Evolutionary conservation across 92 coral and sea anemone genomes (phyloP).

Genomic region (Umimayanthus kanabou): DNA sequence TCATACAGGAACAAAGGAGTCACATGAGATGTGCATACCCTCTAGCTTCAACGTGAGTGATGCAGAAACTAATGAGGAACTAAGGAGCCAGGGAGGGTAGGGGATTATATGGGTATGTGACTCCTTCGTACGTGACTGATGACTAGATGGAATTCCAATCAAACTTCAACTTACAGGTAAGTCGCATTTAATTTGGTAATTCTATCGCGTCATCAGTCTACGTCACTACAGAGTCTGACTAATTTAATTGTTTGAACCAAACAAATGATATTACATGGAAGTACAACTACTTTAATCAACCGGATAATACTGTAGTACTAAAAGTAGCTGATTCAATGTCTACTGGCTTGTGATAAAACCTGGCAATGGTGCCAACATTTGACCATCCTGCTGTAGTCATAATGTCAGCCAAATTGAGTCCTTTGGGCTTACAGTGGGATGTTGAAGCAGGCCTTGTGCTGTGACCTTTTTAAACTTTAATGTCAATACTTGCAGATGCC

Average conservation of each 20-base stretch:
- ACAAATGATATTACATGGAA: no score
- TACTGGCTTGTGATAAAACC: no score
- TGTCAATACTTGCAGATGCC: conserved; percentile 26
- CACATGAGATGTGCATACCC: not conserved
- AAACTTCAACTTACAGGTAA: no score
- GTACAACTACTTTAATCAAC: not conserved
- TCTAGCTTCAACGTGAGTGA: conserved; percentile 24
- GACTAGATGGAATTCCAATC: no score
- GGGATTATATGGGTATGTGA: conserved; percentile 5
- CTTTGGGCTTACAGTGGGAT: no score
- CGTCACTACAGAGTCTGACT: no score
- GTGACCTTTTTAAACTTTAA: not conserved
- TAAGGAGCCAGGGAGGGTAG: conserved; percentile 10
- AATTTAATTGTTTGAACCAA: no score
- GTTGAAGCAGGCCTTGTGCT: no score
- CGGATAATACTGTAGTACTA: not conserved
- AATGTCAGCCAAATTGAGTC: no score
- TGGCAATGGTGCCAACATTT: no score
- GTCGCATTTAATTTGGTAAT: not conserved
- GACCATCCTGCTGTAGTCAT: no score
- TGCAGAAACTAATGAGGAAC: not conserved
- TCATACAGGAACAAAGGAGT: conserved; percentile 31
- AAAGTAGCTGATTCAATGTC: no score
- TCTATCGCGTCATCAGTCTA: not conserved
- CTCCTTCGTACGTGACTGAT: conserved; percentile 32